Evolutionary conservation across 2,797 vertebrate genomes (phyloP), one percentile per base, ranked within the genome.

Genomic region (Diglossa cyanea): DNA sequence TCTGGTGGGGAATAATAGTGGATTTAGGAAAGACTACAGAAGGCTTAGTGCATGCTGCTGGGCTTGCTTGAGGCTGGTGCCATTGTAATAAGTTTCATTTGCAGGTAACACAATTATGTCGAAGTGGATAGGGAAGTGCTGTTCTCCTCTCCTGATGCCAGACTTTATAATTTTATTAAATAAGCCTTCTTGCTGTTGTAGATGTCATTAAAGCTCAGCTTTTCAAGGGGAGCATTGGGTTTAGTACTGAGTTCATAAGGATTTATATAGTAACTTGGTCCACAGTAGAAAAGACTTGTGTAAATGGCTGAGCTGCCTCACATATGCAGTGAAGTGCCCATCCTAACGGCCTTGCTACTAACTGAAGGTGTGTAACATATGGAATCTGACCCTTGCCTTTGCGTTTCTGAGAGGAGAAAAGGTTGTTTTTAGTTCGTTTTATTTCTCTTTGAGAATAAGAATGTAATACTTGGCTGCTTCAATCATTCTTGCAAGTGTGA

Each of bases 21-120:
- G 45, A 10, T 75, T 92, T 79, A 93, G 78, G 72, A 94, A 84
- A 39, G 91, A 42, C 89, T 88, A 51, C 83, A 73, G 94, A 94
- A 97, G 88, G 82, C 96, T 71, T 47, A 55, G 91, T 78, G 33
- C 30, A 8, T 87, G 75, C 86, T 94, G n/a, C 74, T 61, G 42
- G 53, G 19, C 48, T 75, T 82, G 13, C 76, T 74, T 80, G 65
- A 83, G 51, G 40, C 28, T 26, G 15, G 44, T 76, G 82, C 62
- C 42, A 23, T 3, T 60, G 31, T 37, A 94, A 55, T 67, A 80
- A 89, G 78, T 89, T 94, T 96, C 60, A 57, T 79, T 88, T 58
- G 47, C 40, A 47, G 60, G 53, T 86, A 78, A 71, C 79, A 24
- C 50, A 51, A 3, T 90, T 75, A 39, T 17, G n/a, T 76, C 0